Conservation (phyloP, 92 coral and sea anemone species). For the Micromussa lordhowensis region DNA sequence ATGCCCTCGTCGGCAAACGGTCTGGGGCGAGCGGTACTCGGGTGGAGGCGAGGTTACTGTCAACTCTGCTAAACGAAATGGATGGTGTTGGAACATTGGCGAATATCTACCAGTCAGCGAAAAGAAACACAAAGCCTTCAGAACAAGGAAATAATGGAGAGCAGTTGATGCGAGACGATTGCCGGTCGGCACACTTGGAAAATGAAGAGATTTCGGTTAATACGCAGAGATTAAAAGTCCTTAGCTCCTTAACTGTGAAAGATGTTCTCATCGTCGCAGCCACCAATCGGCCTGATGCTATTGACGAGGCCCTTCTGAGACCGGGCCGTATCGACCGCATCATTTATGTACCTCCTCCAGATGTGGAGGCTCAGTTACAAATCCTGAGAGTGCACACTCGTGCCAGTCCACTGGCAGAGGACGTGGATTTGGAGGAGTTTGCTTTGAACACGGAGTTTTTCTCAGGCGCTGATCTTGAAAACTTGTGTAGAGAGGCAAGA, state of each 20-base stretch:
- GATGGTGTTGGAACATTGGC: too few species aligned
- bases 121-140: not conserved
- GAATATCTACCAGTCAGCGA: too few species aligned
- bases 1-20: constrained; percentile 89
- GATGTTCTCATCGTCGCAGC: constrained; percentile 91
- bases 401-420: constrained; percentile 77
- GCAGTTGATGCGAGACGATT: too few species aligned
- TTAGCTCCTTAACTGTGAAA: constrained; percentile 48
- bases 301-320: constrained; percentile 93
- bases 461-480: constrained; percentile 96
- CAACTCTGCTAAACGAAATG: too few species aligned
- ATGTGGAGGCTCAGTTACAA: constrained; percentile 84
- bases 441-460: constrained; percentile 84
- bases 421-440: constrained; percentile 75
- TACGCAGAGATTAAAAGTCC: too few species aligned
- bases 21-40: constrained; percentile 66
- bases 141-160: not conserved
- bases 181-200: too few species aligned
- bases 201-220: not conserved
- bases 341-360: constrained; percentile 97
- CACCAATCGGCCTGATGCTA: constrained; percentile 90
- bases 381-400: constrained; percentile 87
- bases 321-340: constrained; percentile 97
- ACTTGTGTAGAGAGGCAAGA: constrained; percentile 95
- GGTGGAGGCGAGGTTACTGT: too few species aligned